Conservation (phyloP, 2,113 vertebrate genomes). For the Eleginops maclovinus region DNA sequence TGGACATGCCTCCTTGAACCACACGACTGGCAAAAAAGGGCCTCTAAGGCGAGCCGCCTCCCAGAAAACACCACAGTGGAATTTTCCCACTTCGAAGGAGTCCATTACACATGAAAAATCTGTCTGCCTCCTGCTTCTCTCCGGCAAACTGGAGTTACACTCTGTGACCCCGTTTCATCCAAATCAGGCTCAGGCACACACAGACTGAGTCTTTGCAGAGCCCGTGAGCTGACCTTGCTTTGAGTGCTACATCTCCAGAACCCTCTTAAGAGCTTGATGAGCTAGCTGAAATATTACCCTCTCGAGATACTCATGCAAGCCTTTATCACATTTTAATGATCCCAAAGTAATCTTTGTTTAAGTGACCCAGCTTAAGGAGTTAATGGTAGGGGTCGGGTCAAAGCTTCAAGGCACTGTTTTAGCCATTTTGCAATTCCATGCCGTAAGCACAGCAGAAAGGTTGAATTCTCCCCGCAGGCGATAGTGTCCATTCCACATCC, state of each 20-base stretch:
- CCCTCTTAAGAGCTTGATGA: conserved; percentile 59
- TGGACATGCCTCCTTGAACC: conserved; percentile 57
- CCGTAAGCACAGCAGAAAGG: conserved; percentile 42
- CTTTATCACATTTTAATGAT: conserved; percentile 61
- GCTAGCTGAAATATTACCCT: conserved; percentile 57
- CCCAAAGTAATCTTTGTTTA: conserved; percentile 47
- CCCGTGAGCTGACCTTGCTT: conserved; percentile 62
- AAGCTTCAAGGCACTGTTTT: conserved; percentile 42
- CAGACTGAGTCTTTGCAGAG: conserved; percentile 27
- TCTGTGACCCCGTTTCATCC: conserved; percentile 51
- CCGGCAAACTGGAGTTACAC: conserved; percentile 31
- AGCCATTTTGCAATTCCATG: conserved; percentile 39
- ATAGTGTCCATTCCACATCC: conserved; percentile 58
- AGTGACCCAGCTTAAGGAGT: conserved; percentile 49
- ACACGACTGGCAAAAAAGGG: conserved; percentile 39
- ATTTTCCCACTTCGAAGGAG: conserved; percentile 62
- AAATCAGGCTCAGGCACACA: conserved; percentile 24
- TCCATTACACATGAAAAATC: conserved; percentile 57
- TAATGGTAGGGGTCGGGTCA: conserved; percentile 47
- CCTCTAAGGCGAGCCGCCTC: conserved; percentile 24
- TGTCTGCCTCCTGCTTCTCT: conserved; percentile 34
- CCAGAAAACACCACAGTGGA: conserved; percentile 61
- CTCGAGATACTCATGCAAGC: conserved; percentile 38
- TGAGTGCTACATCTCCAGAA: conserved; percentile 40
- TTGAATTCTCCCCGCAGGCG: conserved; percentile 48